Evolutionary conservation across 2,113 vertebrate genomes (phyloP).

Genomic region (Centrocercus urophasianus): DNA sequence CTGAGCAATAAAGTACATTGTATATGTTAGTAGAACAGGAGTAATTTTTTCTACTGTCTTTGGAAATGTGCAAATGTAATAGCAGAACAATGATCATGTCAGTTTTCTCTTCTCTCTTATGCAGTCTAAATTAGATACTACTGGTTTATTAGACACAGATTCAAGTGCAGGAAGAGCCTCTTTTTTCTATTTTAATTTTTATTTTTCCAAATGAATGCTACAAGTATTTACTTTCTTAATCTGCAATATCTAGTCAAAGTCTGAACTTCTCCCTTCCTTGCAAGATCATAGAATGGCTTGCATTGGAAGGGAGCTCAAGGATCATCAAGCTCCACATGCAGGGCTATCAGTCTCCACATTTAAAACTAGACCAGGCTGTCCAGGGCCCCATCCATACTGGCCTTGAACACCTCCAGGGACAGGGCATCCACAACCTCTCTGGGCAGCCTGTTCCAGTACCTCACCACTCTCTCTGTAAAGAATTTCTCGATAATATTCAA

Average conservation of each 20-base stretch:
- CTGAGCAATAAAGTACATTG: not conserved
- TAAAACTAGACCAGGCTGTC: too few species aligned
- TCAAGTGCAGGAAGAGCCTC: not conserved
- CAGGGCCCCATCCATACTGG: too few species aligned
- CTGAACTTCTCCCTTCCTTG: not conserved
- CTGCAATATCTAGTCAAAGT: not conserved
- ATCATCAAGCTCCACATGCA: too few species aligned
- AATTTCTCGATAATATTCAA: too few species aligned
- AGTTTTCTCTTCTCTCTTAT: not conserved
- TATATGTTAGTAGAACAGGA: not conserved
- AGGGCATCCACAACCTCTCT: too few species aligned
- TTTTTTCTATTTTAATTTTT: not conserved
- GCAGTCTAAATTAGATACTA: not conserved
- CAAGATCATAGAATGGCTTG: too few species aligned
- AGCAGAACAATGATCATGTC: not conserved
- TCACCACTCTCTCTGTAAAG: too few species aligned
- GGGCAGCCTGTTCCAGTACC: too few species aligned
- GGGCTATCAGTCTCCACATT: too few species aligned
- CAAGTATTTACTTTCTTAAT: not conserved
- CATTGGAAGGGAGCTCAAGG: too few species aligned
- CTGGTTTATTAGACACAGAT: not conserved
- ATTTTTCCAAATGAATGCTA: not conserved
- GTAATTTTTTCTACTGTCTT: not conserved
- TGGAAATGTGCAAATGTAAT: too few species aligned
- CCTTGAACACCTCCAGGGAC: too few species aligned